Evolutionary conservation across 2,888 invertebrate genomes (phyloP), one percentile per base, ranked within the genome.

Genomic region (Drosophila gaucha): DNA sequence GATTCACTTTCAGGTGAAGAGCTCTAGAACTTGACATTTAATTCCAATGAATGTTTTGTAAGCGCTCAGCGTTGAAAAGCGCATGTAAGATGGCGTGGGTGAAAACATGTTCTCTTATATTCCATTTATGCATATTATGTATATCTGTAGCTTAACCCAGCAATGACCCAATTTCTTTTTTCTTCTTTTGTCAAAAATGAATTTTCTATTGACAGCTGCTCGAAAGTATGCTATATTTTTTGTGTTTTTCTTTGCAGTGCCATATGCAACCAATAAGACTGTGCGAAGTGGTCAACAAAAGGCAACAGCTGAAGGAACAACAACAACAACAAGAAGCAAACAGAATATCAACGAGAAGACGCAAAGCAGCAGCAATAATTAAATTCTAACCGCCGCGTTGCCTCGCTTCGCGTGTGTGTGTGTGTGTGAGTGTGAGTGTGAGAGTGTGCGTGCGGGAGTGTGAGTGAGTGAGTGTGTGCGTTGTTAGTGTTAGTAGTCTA

Each of bases 261-360:
- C 84, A 79, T 75, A 83, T 79, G 84, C 84, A 84, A 83, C 78
- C 78, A 77, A 83, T 84, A 78, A 84, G 82, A 84, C 84, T 84
- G 82, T 72, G 77, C 60, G 64, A 72, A 60, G 60, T 78, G 77
- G 80, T 80, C 78, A 73, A 78, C 74, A 66, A 39, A 16, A 12
- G 18, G 28, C 67, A 69, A 52, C 64, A 54, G 49, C 9, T 35
- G 28, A 28, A 52, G 28, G 26, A 22, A n/a, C 14, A 22, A 6
- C 16, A 43, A 8, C n/a, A 50, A 8, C 31, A 59, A 12, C 26
- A 16, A 16, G 10, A 2, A 3, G 14, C 41, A 14, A 41, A 2
- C 14, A 18, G 16, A 18, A 4, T 8, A 26, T 12, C 28, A 28
- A 28, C 6, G 3, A 16, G 12, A 18, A 10, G 28, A 28, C n/a